Evolutionary conservation across 2,113 vertebrate species (phyloP), one percentile per base, ranked within the genome.

Genomic region (Archilochus colubris): DNA sequence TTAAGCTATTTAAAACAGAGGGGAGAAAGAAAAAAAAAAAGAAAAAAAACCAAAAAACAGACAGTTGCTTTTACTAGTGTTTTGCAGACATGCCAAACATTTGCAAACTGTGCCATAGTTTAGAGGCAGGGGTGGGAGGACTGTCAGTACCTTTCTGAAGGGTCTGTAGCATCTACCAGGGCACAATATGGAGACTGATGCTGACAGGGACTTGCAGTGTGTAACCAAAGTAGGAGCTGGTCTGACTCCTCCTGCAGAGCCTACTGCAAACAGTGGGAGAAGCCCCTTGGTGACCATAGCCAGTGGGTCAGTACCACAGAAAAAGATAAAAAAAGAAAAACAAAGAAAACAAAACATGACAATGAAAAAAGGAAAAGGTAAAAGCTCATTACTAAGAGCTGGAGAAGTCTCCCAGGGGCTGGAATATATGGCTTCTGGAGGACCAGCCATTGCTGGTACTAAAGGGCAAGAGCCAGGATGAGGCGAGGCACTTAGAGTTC

Each of bases 31-130:
- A 5, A 1, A 1, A 4, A 3, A 27, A 5, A 1, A 1, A 4
- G 2, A 3, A 27, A 54, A 27, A 7, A 1, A 2, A 4, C 1
- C 1, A 7, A 1, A 2, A 4, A 1, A 1, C 7, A 31, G 59
- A 23, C 3, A 24, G 20, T 36, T 80, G 44, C 18, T 94, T 94
- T 63, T 48, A 75, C 15, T 75, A 16, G 27, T 46, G 55, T 51
- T 91, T 77, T 78, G 38, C 64, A 86, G 83, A 78, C 48, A 61
- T 2, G 1, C 31, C 0, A 0, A 78, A 48, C 12, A 15, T 31
- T 61, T 91, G 40, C 18, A 86, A 69, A 74, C 25, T 23, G 4
- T 64, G 25, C 38, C 6, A 21, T 4, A 48, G 33, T 16, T 69
- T 31, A 53, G 38, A 7, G 78, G 25, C 51, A 73, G 9, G 20